Evolutionary conservation across 2,888 invertebrate genomes (phyloP).

Genomic region (Druceiella hillmani): DNA sequence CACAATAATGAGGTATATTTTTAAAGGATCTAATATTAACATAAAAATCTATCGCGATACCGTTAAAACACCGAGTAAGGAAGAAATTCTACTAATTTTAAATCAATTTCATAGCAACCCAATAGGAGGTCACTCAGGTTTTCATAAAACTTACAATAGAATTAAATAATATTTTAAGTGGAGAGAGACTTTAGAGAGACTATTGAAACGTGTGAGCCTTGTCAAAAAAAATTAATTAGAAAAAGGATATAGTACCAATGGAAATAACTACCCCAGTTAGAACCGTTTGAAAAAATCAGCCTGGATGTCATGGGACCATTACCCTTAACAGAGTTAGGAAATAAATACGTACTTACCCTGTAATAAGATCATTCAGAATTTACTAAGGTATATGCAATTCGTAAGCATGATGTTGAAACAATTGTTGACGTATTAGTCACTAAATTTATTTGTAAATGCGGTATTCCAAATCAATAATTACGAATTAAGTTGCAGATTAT

Average conservation of each 20-base stretch:
- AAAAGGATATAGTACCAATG: conserved; percentile 24
- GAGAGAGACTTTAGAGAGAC: conserved; percentile 26
- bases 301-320: conserved; percentile 26
- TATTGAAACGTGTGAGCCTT: conserved; percentile 23
- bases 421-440: conserved; percentile 22
- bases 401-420: conserved; percentile 26
- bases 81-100: neutral
- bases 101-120: conserved; percentile 5
- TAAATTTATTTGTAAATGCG: conserved; percentile 25
- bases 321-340: conserved; percentile 22
- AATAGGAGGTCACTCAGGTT: conserved; percentile 7
- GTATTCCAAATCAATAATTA: conserved; percentile 27
- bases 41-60: conserved; percentile 3
- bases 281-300: conserved; percentile 24
- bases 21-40: conserved; percentile 4
- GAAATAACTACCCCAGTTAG: conserved; percentile 24
- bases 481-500: conserved; percentile 30
- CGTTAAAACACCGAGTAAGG: conserved; percentile 5
- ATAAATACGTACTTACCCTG: too few species aligned
- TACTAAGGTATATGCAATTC: conserved; percentile 18
- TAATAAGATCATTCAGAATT: conserved; percentile 22
- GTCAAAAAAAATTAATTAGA: conserved; percentile 20
- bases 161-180: conserved; percentile 24
- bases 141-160: conserved; percentile 13
- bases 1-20: conserved; percentile 6